These are phyloP conservation scores for Aleiodes testaceus DNA, from an alignment of 2,888 invertebrate species.

Conservation along the genomic window DNA sequence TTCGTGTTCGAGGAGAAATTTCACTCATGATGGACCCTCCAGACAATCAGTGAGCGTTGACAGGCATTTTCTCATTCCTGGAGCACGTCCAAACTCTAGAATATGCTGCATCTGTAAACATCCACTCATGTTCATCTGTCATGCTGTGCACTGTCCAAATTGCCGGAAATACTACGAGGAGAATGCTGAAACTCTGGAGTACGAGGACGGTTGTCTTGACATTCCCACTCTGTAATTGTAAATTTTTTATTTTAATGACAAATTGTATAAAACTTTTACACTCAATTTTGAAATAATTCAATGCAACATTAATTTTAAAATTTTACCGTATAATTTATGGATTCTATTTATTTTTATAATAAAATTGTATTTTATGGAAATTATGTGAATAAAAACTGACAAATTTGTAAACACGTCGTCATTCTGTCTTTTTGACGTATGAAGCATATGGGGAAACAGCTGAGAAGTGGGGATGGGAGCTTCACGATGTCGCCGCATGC, in stretches of 20 bases:
- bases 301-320: too few species aligned
- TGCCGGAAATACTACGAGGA: constrained; percentile 4
- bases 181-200: constrained; percentile 17
- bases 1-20: constrained; percentile 9
- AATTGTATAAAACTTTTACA: too few species aligned
- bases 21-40: neutral
- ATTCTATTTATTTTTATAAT: too few species aligned
- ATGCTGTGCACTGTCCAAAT: constrained; percentile 5
- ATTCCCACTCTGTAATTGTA: neutral
- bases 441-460: too few species aligned
- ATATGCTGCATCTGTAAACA: constrained; percentile 15
- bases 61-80: constrained; percentile 3
- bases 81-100: neutral
- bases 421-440: too few species aligned
- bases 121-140: constrained; percentile 22
- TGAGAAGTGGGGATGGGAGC: too few species aligned
- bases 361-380: too few species aligned
- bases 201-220: constrained; percentile 17
- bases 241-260: neutral
- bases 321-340: too few species aligned
- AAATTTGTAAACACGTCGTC: too few species aligned
- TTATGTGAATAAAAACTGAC: too few species aligned
- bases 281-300: too few species aligned
- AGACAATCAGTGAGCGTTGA: constrained; percentile 4
- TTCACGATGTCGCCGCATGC: too few species aligned